Evolutionary conservation across 2,797 vertebrate genomes (phyloP), one percentile per base, ranked within the genome.

Genomic region (Poecile montanus): DNA sequence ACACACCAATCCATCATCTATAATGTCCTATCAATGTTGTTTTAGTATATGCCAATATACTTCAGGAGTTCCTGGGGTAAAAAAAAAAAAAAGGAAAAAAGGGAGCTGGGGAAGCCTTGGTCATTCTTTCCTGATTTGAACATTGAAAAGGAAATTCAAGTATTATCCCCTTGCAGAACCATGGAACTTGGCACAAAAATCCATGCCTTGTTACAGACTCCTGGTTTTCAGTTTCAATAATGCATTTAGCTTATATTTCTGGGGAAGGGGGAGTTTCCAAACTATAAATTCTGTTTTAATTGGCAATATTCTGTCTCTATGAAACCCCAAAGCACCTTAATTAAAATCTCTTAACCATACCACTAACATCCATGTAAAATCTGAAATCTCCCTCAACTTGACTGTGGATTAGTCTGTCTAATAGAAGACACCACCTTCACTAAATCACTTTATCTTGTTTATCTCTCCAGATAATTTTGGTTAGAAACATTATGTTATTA

Each of bases 71-170:
- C 34, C 34, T n/a, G 9, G 1, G 5, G 13, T 18, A 6, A 17
- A 23, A 34, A 20, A 48, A n/a, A 56, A n/a, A 10, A 18, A 42
- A 16, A 51, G 10, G 1, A 25, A 50, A 13, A 57, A 30, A 16
- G 3, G 14, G 11, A 7, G 4, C 10, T 10, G 10, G 8, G 3
- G 3, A 29, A 25, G 16, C 10, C 22, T 48, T 60, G 18, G 7
- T 91, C 65, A n/a, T 74, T 93, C 68, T 45, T 94, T 76, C 65
- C 63, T 71, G 27, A 71, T 91, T 45, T 42, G 25, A 91, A 48
- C 16, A 18, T 58, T 56, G 63, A 38, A 76, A 91, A 63, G 17
- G 36, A 56, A 68, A 60, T 85, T 66, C 19, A 67, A 48, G 22
- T 47, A 75, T 77, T 75, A 72, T 47, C 30, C 25, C 14, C 40